phyloP scores from a whole-genome alignment of 92 coral and sea anemone genomes.

The Zoanthus sansibaricus region DNA sequence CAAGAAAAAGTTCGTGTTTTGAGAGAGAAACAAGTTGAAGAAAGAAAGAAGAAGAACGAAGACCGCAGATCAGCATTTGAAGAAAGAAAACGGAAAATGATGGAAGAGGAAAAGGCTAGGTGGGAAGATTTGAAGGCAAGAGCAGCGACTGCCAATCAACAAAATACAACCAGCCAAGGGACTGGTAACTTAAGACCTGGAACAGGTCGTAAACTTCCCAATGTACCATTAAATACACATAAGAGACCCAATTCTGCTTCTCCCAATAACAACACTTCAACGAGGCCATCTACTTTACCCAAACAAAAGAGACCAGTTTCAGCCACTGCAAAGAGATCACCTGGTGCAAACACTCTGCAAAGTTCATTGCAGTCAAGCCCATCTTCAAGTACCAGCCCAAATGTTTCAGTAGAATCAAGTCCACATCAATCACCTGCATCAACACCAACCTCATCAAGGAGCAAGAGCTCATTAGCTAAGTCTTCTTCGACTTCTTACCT shows the following conservation, averaged over 20 bases:
- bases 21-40: constrained; percentile 92
- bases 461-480: constrained; percentile 54
- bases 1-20: constrained; percentile 80
- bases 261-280: constrained; percentile 7
- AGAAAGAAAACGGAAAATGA: constrained; percentile 83
- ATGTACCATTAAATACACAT: constrained; percentile 68
- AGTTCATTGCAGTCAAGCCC: constrained; percentile 67
- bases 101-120: constrained; percentile 78
- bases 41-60: constrained; percentile 82
- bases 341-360: constrained; percentile 21
- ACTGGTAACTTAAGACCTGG: constrained; percentile 66
- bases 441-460: constrained; percentile 64
- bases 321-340: constrained; percentile 60
- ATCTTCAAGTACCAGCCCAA: constrained; percentile 59
- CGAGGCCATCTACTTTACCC: constrained; percentile 77
- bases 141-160: constrained; percentile 60
- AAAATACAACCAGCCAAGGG: constrained; percentile 23
- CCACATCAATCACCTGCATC: constrained; percentile 74
- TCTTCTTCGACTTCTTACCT: constrained; percentile 69
- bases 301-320: constrained; percentile 68
- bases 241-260: constrained; percentile 79
- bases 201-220: constrained; percentile 91
- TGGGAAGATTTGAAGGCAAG: constrained; percentile 79
- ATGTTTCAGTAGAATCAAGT: constrained; percentile 78
- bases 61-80: constrained; percentile 93